Evolutionary conservation across 2,797 vertebrate species (phyloP), one percentile per base, ranked within the genome.

Genomic region (Eulemur coronatus): DNA sequence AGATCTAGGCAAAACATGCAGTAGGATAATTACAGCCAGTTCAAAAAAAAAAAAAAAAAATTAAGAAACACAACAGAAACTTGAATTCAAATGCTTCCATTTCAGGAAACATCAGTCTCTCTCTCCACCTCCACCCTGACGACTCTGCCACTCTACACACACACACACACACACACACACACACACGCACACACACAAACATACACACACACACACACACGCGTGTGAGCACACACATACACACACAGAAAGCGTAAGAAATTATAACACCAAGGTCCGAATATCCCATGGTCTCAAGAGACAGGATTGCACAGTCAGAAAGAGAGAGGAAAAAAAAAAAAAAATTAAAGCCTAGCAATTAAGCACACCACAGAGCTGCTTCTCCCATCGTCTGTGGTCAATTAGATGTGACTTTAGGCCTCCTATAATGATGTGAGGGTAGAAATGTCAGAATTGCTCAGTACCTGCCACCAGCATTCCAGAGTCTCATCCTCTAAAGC

Each of bases 31-130:
- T 41, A 94, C 20, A 97, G 43, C 73, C 13, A 76, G 93, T 76
- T 90, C 79, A 95, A 91, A 28, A n/a, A 63, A 63, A 63, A 89
- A 86, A 52, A 86, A 30, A 41, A 41, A 55, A 18, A 46, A 11
- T 59, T 43, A 61, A 81, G 59, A 43, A 41, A 43, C 52, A 80
- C 35, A 80, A 81, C 38, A 22, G 41, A 81, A 81, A 38, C 17
- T 75, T 73, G 3, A 43, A 59, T 69, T 94, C 67, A 96, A 97
- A 98, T 80, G 91, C 43, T 95, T 43, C 52, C 86, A 92, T 97
- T 97, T 96, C 63, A 93, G 90, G 73, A 87, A 97, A 85, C 81
- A 79, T 43, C 41, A 11, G 2, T 75, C 20, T 89, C 35, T 76
- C 72, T 90, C 85, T 55, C 94, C 70, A 81, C 84, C 35, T 30